Evolutionary conservation across 2,797 vertebrate species (phyloP).

Genomic region (Vultur gryphus): DNA sequence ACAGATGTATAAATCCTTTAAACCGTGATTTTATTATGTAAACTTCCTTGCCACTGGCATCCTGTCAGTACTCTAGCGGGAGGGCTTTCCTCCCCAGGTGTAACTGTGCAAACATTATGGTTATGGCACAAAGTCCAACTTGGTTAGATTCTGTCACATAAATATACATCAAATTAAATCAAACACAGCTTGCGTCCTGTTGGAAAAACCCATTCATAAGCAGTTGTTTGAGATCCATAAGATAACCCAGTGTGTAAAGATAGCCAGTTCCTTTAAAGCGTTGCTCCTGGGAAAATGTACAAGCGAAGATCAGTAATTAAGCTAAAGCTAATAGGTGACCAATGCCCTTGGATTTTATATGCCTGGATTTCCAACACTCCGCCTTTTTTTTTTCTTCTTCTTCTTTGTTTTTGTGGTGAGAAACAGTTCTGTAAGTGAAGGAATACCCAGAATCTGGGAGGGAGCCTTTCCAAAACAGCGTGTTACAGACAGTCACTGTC

Average conservation of each 20-base stretch:
- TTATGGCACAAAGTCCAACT: slow-evolving; percentile 12
- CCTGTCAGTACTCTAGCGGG: background rate
- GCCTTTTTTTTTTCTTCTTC: fast-evolving
- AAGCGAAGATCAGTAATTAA: slow-evolving; percentile 31
- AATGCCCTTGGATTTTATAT: slow-evolving; percentile 13
- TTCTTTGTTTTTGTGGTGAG: background rate
- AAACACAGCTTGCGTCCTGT: slow-evolving; percentile 28
- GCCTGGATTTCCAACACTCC: background rate
- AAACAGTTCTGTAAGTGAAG: slow-evolving; percentile 22
- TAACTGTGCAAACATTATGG: slow-evolving; percentile 31
- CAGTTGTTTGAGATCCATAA: background rate
- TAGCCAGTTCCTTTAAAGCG: background rate
- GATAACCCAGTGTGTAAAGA: background rate
- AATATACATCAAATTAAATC: slow-evolving; percentile 32
- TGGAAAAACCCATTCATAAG: slow-evolving; percentile 10
- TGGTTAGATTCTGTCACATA: slow-evolving; percentile 37
- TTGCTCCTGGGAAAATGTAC: background rate
- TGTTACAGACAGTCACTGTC: slow-evolving; percentile 41
- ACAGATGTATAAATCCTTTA: slow-evolving; percentile 49
- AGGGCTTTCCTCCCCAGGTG: slow-evolving; percentile 39
- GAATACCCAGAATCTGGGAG: slow-evolving; percentile 24
- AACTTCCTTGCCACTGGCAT: slow-evolving; percentile 27
- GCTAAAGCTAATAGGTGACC: slow-evolving; percentile 4
- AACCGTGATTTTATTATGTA: slow-evolving; percentile 24
- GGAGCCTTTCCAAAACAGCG: slow-evolving; percentile 16